Evolutionary conservation across 2,113 vertebrate genomes (phyloP), one percentile per base, ranked within the genome.

Genomic region (Cyprinodon tularosa): DNA sequence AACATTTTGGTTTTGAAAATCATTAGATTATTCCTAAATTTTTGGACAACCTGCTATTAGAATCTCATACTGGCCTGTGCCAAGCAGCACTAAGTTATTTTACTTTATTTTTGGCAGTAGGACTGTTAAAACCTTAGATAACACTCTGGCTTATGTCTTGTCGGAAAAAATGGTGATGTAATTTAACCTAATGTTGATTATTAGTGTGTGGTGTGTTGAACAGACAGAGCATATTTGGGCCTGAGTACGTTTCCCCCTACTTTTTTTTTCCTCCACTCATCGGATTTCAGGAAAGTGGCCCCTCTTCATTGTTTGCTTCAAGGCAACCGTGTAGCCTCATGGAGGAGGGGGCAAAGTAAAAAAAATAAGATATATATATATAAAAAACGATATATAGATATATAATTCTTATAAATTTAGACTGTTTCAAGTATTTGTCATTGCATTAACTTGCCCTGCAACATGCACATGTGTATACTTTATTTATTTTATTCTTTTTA

Each of bases 211-310:
- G 29, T 42, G 79, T 80, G 83, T 47, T 66, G 77, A 22, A 37
- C 53, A 71, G 5, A 62, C 89, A 88, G 86, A 92, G 93, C 90
- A 90, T 74, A 89, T 93, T 92, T 86, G 78, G 93, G 85, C 82
- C 89, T 91, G 82, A 90, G 61, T 66, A 59, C 53, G 20, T 93
- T 94, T 86, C 93, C 93, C n/a, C 45, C 42, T 50, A 95, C 91
- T 93, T 95, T 95, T 91, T 94, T 96, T 91, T 94, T 95, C 94
- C 91, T 57, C 50, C 8, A 74, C 94, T 96, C 94, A 94, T 96
- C 92, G 59, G 92, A 94, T 97, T 96, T 97, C 95, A 96, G 90
- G 85, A 93, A 95, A 93, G 93, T 94, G 91, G 80, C 93, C 92
- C 88, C 85, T 85, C 88, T 83, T 93, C 89, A 94, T 97, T 96